These are phyloP conservation scores for Corythornis vintsioides DNA, from an alignment of 2,113 vertebrate species.

Conservation along the genomic window DNA sequence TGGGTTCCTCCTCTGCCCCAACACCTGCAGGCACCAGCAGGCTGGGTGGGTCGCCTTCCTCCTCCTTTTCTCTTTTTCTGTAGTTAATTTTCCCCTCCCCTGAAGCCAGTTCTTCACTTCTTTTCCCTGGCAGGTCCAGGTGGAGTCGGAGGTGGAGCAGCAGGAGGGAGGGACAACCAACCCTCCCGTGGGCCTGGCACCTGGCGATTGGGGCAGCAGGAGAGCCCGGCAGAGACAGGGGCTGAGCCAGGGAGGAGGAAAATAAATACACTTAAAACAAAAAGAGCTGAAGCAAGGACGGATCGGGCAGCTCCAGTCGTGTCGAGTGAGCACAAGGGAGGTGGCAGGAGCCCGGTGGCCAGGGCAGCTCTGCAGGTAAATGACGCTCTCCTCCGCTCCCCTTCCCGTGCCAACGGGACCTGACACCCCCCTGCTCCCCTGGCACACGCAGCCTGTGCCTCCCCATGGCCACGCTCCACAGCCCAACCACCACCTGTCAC, in stretches of 20 bases:
- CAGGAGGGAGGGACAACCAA: background rate
- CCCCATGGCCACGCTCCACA: accelerated
- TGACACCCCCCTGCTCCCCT: background rate
- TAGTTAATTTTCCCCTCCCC: background rate
- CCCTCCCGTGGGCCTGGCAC: background rate
- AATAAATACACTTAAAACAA: background rate
- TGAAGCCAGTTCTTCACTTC: background rate
- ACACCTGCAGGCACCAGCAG: background rate
- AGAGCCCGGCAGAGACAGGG: background rate
- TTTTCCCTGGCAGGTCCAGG: background rate
- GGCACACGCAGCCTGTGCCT: background rate
- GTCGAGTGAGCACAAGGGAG: background rate
- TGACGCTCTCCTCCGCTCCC: background rate
- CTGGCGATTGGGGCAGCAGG: background rate
- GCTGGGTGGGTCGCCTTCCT: background rate
- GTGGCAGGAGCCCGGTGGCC: background rate
- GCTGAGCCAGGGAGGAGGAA: background rate
- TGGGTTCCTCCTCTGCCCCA: background rate
- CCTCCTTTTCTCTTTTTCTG: background rate
- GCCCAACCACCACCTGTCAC: accelerated
- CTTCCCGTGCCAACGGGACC: background rate
- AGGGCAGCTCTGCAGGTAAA: conserved; percentile 28
- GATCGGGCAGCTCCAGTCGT: background rate
- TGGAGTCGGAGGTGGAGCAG: conserved; percentile 39
- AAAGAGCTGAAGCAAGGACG: background rate